Conservation (phyloP, 1,140 invertebrate genomes). For the Macrocentrus cingulum region DNA sequence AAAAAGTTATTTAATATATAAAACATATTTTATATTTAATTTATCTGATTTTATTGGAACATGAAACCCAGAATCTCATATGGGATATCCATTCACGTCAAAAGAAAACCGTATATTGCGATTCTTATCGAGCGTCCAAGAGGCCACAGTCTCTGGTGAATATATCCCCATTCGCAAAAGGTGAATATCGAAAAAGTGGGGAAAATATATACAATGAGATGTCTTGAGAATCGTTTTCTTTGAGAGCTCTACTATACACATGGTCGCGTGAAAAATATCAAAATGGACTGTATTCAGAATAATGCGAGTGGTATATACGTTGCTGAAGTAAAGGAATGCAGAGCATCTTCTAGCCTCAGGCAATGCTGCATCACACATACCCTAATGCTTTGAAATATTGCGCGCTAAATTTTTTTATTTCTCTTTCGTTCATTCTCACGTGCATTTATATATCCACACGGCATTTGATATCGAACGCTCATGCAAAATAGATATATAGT, state of each 20-base stretch:
- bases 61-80: no score
- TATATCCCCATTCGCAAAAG: background rate
- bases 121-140: slow-evolving; percentile 22
- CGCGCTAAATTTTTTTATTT: slow-evolving; percentile 20
- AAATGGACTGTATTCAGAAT: slow-evolving; percentile 21
- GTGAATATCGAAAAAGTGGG: background rate
- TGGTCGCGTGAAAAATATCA: slow-evolving; percentile 22
- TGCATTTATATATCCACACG: background rate
- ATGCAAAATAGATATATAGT: no score
- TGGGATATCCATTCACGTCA: background rate
- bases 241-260: slow-evolving; percentile 12
- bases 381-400: slow-evolving; percentile 23
- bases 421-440: slow-evolving; percentile 3
- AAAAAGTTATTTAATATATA: no score
- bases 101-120: slow-evolving; percentile 19
- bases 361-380: slow-evolving; percentile 9
- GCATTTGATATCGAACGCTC: slow-evolving; percentile 32
- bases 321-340: slow-evolving; percentile 3
- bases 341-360: background rate
- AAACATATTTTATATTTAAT: no score
- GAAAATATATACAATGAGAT: background rate
- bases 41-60: no score
- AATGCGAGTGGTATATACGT: slow-evolving; percentile 7
- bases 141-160: slow-evolving; percentile 3
- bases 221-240: slow-evolving; percentile 20